A percentile compares a stretch with the other conserved stretches of the same genome.
These are phyloP conservation scores for Myotis lucifugus DNA, from an alignment of 2,113 vertebrate genomes.

Conservation along the genomic window DNA sequence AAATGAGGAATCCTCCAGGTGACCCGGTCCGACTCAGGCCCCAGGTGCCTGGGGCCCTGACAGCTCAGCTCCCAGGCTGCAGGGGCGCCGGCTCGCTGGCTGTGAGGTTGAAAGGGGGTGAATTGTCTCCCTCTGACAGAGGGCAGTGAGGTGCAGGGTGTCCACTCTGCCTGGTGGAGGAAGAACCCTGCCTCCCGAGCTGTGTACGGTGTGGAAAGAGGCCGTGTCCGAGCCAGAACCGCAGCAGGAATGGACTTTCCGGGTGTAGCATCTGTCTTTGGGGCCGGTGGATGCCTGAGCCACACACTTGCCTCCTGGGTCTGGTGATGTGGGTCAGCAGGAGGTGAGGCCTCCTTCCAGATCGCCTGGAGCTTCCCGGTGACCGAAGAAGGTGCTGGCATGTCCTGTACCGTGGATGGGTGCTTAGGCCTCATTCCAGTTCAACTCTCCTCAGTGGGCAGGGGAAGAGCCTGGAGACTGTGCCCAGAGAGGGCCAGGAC, in stretches of 20 bases:
- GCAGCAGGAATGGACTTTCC: background rate
- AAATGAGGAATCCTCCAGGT: background rate
- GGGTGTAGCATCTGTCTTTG: background rate
- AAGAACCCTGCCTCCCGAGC: background rate
- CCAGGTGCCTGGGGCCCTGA: background rate
- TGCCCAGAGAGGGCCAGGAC: conserved; percentile 26
- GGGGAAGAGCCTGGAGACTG: background rate
- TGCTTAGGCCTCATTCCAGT: background rate
- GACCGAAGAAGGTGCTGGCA: background rate
- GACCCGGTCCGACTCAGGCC: background rate
- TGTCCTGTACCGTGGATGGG: background rate
- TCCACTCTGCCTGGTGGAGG: background rate
- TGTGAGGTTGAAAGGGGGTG: background rate
- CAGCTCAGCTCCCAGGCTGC: background rate
- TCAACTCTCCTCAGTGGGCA: background rate
- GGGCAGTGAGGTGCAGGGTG: background rate
- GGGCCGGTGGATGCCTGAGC: background rate
- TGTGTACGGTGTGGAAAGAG: background rate
- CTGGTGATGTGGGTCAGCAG: background rate
- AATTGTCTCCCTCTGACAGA: background rate
- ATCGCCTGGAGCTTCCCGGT: background rate
- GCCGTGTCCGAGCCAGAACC: background rate
- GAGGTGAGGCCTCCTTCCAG: background rate
- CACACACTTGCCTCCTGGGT: background rate
- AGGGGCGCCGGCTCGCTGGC: background rate